Conservation (phyloP, 2,797 vertebrate genomes). For the Pseudocheirus occidentalis region DNA sequence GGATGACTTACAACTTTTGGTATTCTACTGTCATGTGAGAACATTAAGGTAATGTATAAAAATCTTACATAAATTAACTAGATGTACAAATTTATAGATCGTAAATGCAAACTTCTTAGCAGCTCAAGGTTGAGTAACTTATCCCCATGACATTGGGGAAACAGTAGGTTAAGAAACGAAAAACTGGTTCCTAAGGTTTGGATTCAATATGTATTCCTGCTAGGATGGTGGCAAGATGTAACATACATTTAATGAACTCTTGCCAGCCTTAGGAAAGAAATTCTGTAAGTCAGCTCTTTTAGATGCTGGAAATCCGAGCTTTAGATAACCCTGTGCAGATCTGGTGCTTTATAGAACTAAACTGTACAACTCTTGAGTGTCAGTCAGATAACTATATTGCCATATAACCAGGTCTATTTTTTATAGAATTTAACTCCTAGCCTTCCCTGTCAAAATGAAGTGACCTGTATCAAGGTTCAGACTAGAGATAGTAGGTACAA, state of each 20-base stretch:
- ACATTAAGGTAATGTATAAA: background rate
- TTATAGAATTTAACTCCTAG: background rate
- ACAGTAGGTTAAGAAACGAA: background rate
- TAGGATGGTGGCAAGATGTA: background rate
- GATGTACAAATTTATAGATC: background rate
- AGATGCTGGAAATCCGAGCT: background rate
- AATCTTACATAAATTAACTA: background rate
- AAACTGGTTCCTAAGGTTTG: background rate
- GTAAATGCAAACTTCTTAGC: background rate
- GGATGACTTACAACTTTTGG: background rate
- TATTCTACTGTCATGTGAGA: background rate
- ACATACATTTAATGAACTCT: background rate
- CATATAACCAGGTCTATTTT: background rate
- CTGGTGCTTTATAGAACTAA: background rate
- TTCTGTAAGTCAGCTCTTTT: background rate
- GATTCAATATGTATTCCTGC: background rate
- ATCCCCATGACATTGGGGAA: background rate
- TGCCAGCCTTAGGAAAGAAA: background rate
- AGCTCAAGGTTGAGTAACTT: background rate
- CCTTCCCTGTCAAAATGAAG: background rate
- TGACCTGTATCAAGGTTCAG: background rate
- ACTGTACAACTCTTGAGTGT: background rate
- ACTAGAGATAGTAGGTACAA: background rate
- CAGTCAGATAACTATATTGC: background rate
- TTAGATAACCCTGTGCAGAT: background rate